phyloP scores from a whole-genome alignment of 2,113 vertebrate species.

The Tonatia bakeri region DNA sequence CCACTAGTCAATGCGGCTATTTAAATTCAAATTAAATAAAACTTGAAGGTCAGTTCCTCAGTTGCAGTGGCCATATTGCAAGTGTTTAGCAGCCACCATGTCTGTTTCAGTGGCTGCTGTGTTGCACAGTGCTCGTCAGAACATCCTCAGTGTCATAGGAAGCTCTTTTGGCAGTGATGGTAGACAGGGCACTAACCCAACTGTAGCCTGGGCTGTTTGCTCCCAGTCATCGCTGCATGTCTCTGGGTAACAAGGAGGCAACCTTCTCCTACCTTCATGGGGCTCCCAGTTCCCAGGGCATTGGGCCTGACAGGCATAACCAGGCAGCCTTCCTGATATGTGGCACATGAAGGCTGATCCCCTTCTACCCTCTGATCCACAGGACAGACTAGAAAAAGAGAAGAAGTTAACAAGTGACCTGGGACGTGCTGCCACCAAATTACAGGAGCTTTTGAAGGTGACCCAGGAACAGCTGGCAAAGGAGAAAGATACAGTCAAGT shows the following conservation, averaged over 20 bases:
- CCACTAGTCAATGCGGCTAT: neutral
- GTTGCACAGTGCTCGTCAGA: neutral
- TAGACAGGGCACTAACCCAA: neutral
- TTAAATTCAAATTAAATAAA: neutral
- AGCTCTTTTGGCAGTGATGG: neutral
- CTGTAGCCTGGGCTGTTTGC: accelerated
- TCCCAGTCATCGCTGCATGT: neutral
- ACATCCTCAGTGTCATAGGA: neutral
- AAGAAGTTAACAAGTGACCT: conserved; percentile 92
- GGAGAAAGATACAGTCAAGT: conserved; percentile 87
- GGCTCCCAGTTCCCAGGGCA: no score
- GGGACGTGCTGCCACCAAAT: conserved; percentile 89
- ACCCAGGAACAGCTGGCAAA: conserved; percentile 91
- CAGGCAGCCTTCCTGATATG: neutral
- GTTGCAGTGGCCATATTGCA: neutral
- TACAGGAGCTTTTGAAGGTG: conserved; percentile 91
- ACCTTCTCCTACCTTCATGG: neutral
- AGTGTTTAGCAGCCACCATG: neutral
- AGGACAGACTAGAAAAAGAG: conserved; percentile 95
- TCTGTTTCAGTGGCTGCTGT: neutral
- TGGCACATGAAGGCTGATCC: neutral
- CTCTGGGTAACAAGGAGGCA: neutral
- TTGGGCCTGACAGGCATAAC: neutral
- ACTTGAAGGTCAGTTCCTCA: neutral
- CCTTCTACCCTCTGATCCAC: neutral